Conservation (phyloP, 2,888 invertebrate genomes). For the Nemoura dubitans region DNA sequence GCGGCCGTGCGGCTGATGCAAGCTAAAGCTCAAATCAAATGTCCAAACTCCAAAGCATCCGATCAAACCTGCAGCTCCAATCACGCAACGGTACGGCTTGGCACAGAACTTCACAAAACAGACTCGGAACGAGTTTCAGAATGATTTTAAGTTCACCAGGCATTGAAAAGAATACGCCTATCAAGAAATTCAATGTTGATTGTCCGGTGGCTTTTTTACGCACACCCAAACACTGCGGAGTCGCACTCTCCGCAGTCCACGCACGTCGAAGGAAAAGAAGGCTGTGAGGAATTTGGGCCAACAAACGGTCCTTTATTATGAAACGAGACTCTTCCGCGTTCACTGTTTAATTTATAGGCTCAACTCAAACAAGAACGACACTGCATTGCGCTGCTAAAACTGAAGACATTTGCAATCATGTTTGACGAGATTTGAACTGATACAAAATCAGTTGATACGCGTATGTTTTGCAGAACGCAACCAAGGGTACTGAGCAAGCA, state of each 20-base stretch:
- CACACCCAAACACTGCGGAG: not conserved
- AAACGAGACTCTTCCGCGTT: slow-evolving; percentile 33
- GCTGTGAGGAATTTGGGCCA: slow-evolving; percentile 37
- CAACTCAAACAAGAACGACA: not conserved
- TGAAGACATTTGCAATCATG: not conserved
- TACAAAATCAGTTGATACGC: not conserved
- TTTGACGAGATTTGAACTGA: not conserved
- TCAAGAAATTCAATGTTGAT: slow-evolving; percentile 33
- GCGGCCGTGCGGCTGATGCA: not conserved
- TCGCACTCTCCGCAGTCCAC: not conserved
- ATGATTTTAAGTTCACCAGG: not conserved
- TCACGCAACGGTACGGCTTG: slow-evolving; percentile 37
- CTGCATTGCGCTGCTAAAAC: not conserved
- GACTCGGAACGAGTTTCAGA: slow-evolving; percentile 22
- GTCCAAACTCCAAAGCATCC: not conserved
- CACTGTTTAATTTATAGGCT: slow-evolving; percentile 16
- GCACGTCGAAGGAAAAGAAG: not conserved
- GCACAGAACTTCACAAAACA: slow-evolving; percentile 22
- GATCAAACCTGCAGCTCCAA: not conserved
- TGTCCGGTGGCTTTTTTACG: slow-evolving; percentile 20
- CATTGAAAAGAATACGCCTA: not conserved
- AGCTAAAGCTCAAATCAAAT: not conserved
- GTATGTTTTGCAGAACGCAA: not conserved
- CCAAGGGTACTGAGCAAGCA: not conserved
- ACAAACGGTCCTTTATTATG: slow-evolving; percentile 34